phyloP scores from a whole-genome alignment of 2,113 vertebrate genomes.

The Fukomys damarensis region DNA sequence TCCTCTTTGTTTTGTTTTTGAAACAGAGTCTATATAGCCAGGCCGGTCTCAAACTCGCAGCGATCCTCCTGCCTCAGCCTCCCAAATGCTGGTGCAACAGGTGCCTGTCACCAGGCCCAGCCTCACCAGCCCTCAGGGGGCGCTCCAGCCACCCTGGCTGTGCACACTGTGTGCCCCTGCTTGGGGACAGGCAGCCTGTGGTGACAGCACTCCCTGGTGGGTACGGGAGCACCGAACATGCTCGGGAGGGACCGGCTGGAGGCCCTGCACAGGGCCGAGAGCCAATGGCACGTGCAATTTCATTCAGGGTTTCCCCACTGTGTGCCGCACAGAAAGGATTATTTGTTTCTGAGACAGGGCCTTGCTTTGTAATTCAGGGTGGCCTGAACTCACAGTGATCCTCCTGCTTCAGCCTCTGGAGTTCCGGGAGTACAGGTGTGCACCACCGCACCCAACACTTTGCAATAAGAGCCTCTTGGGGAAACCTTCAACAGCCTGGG shows the following conservation, averaged over 20 bases:
- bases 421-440: background rate
- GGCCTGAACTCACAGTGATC: background rate
- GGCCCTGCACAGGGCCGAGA: too few species aligned
- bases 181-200: background rate
- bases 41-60: background rate
- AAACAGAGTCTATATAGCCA: background rate
- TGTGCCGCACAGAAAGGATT: fast-evolving
- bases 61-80: background rate
- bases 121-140: background rate
- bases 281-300: fast-evolving
- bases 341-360: background rate
- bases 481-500: too few species aligned
- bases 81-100: background rate
- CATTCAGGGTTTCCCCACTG: fast-evolving
- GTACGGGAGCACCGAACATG: background rate
- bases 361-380: background rate
- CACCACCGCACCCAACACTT: background rate
- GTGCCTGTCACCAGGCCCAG: too few species aligned
- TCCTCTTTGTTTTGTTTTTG: background rate
- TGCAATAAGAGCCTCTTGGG: background rate
- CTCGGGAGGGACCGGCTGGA: background rate
- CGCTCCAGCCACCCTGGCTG: background rate
- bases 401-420: background rate
- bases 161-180: background rate
- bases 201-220: background rate